phyloP scores from a whole-genome alignment of 37 sponge, comb jelly and placozoan genomes.

The Mnemiopsis leidyi region DNA sequence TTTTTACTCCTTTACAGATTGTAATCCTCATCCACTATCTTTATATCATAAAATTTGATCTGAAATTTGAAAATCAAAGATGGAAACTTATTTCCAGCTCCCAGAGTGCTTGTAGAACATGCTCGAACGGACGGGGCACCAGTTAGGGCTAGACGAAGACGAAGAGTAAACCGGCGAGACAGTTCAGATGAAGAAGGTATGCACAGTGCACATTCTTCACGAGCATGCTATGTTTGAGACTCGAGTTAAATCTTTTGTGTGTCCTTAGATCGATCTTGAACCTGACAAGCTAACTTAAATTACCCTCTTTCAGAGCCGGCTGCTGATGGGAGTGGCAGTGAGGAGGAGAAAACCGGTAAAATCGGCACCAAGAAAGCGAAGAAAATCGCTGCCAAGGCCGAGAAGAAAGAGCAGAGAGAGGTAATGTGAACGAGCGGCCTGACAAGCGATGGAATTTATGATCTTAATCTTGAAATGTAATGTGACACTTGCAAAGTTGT shows the following conservation, averaged over 20 bases:
- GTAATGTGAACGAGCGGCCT: conserved; percentile 66
- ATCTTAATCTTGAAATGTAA: no score
- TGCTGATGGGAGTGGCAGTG: conserved; percentile 48
- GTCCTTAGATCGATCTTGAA: no score
- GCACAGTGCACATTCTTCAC: not conserved
- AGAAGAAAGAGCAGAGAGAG: conserved; percentile 87
- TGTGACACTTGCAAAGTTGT: no score
- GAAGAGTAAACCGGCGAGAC: conserved; percentile 52
- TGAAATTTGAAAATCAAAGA: no score
- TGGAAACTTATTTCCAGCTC: conserved; percentile 9
- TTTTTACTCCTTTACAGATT: no score
- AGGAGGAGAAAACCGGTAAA: conserved; percentile 60
- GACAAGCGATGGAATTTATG: no score
- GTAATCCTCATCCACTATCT: no score
- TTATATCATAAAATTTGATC: no score
- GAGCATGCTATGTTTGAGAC: not conserved
- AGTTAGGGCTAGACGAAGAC: conserved; percentile 38
- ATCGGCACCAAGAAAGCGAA: conserved; percentile 87
- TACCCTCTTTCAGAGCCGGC: conserved; percentile 12
- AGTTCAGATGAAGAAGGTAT: conserved; percentile 21
- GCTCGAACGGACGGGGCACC: conserved; percentile 39
- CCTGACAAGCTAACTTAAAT: no score
- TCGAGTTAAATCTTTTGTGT: no score
- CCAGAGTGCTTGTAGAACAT: conserved; percentile 47
- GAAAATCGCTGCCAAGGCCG: conserved; percentile 82